Base-by-base conservation (phyloP, 1,140 invertebrate genomes). In the Aphelenchoides besseyi region DNA sequence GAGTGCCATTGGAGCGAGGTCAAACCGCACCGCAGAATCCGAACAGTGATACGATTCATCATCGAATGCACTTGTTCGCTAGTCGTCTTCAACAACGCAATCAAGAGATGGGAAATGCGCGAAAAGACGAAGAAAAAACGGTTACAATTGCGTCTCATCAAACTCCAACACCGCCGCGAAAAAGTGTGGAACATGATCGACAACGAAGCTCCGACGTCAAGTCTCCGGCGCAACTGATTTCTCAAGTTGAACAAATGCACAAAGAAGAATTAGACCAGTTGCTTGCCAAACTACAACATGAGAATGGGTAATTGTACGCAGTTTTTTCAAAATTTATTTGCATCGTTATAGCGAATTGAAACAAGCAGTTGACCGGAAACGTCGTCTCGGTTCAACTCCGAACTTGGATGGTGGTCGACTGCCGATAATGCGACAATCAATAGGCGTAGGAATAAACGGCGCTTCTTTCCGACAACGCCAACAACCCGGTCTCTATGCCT, bases 221-320 rank as follows among this genome's bases (percentile, higher is more conserved):
- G 59, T 82, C 79, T 5, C 82, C 82, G 1, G 52, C 68, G 9
- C 82, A 83, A 64, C 37, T 83, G 52, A 69, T 84, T 30, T 62
- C 73, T 30, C 76, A 85, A 74, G 82, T 83, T 8, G 82, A 85
- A 18, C 75, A 82, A 57, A 79, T 81, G 66, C 76, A 80, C 37
- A 84, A 84, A 57, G 82, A 83, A 32, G 82, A 83, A 66, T 63
- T 83, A 33, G 83, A 83, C 33, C 76, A 82, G 48, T 54, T 85
- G 16, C 68, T 84, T 30, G 79, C 79, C 9, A 77, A 84, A 64
- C 54, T 83, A 26, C 79, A 83, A 70, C 64, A 75, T 26, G 82
- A 83, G 66, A 85, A 83, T 67, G 71, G 69, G 75, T 76, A 67
- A 37, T 18, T 29, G 9, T 29, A n/a, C 2, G 5, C 30, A 23